phyloP scores from a whole-genome alignment of 2,797 vertebrate genomes.

The Melanotaenia parkinsoni region DNA sequence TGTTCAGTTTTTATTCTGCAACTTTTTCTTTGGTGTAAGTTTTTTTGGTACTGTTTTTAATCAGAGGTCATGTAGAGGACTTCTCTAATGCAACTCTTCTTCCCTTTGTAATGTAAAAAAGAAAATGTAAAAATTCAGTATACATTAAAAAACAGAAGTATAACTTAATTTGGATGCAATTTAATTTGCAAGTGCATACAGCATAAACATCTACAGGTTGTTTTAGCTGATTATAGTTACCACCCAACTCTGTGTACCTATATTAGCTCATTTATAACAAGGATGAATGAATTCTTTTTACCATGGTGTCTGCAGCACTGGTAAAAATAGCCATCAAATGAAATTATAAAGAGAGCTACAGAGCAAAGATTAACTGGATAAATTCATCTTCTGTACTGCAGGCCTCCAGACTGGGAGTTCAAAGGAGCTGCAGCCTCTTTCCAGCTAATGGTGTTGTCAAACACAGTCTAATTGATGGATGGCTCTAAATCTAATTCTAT shows the following conservation, averaged over 20 bases:
- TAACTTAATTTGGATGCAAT: too few species aligned
- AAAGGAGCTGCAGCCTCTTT: slow-evolving; percentile 38
- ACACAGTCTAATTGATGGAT: slow-evolving; percentile 52
- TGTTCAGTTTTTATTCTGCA: background rate
- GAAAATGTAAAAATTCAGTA: background rate
- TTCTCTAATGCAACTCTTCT: background rate
- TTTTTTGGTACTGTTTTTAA: background rate
- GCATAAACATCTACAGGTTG: background rate
- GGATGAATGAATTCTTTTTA: background rate
- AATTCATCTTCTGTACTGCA: slow-evolving; percentile 35
- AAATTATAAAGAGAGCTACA: slow-evolving; percentile 45
- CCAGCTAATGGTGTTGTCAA: slow-evolving; percentile 11
- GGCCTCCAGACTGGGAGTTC: slow-evolving; percentile 48
- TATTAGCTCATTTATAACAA: background rate
- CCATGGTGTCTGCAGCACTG: slow-evolving; percentile 24
- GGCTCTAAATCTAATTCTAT: slow-evolving; percentile 34
- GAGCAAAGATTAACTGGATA: slow-evolving; percentile 40
- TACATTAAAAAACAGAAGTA: background rate
- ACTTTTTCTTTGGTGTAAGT: background rate
- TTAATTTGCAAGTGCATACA: background rate
- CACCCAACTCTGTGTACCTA: too few species aligned
- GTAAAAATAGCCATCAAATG: slow-evolving; percentile 58
- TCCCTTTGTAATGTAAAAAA: background rate
- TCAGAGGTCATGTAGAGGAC: background rate
- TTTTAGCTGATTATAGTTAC: background rate